Evolutionary conservation across 2,113 vertebrate genomes (phyloP).

Genomic region (Sinosuthora webbiana): DNA sequence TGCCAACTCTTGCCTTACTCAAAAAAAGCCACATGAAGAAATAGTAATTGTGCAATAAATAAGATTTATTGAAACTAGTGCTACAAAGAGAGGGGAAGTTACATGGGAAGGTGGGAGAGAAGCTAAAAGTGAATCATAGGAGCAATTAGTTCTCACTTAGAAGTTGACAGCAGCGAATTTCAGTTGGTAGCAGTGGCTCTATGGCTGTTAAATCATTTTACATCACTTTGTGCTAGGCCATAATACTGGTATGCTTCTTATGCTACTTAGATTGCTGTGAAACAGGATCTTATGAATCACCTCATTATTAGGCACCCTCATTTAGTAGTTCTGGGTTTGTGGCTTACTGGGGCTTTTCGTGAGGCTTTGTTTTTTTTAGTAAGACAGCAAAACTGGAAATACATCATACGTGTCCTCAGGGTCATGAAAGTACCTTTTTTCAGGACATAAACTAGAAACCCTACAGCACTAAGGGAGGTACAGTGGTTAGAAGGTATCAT

Average conservation of each 20-base stretch:
- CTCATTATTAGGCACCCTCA: not conserved
- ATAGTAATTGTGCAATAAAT: not conserved
- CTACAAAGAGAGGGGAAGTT: constrained; percentile 22
- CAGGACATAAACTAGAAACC: constrained; percentile 64
- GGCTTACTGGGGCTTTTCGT: not conserved
- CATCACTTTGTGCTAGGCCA: not conserved
- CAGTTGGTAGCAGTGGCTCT: not conserved
- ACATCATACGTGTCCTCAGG: not conserved
- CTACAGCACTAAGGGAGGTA: constrained; percentile 33
- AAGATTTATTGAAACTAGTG: constrained; percentile 38
- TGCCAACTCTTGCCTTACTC: constrained; percentile 30
- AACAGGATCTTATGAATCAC: constrained; percentile 1
- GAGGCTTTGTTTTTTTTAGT: not conserved
- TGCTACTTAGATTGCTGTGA: constrained; percentile 27
- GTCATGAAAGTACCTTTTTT: constrained; percentile 30
- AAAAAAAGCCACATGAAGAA: constrained; percentile 44
- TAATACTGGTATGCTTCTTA: not conserved
- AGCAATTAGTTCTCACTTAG: constrained; percentile 53
- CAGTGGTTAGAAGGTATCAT: constrained; percentile 45
- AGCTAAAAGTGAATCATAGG: constrained; percentile 35
- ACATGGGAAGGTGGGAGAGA: constrained; percentile 3
- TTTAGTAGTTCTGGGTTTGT: not conserved
- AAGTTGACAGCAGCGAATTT: not conserved
- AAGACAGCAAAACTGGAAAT: constrained; percentile 28
- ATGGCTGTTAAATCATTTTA: not conserved